Base-by-base conservation (phyloP, 1,140 invertebrate genomes). In the Cydia fagiglandana region DNA sequence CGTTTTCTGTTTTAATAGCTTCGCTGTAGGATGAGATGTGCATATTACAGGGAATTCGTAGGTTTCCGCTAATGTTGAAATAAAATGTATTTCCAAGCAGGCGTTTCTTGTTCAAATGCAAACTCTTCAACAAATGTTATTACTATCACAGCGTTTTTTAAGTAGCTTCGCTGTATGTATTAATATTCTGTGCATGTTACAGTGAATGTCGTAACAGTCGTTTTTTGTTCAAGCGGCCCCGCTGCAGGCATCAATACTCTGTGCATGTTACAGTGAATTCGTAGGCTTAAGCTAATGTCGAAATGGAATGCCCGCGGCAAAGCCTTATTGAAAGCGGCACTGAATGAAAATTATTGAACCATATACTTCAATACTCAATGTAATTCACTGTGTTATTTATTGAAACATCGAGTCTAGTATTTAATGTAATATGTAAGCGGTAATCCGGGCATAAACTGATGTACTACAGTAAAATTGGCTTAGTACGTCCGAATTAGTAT, bases 251-350 rank as follows among this genome's bases (percentile, higher is more conserved):
- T 45, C 41, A 53, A 61, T 9, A 38, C 13, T 0, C 66, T 70
- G 34, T 70, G 64, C 7, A 70, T 17, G 34, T 70, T 70, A 38
- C 30, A 70, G 34, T 70, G 34, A 41, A 38, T 41, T 70, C 30
- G 66, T 70, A 70, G 66, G 66, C 66, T 17, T 70, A 70, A 12
- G 34, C 66, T 70, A 70, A 70, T 70, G 28, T 41, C 66, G n/a
- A 70, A 70, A 70, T 70, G 34, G 66, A 70, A 45, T 45, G 30
- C 66, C 34, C 30, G 66, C 34, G 34, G n/a, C 66, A 70, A 70
- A 70, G 66, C 30, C 34, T 70, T 70, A 70, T 70, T 70, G 66
- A 70, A 70, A 70, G 15, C 34, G 13, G 66, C n/a, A 15, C 34
- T 34, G n/a, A 24, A 61, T 61, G 56, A 61, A 61, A 61, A 61